These are phyloP conservation scores for Regulus satrapa DNA, from an alignment of 2,113 vertebrate genomes.

Conservation along the genomic window DNA sequence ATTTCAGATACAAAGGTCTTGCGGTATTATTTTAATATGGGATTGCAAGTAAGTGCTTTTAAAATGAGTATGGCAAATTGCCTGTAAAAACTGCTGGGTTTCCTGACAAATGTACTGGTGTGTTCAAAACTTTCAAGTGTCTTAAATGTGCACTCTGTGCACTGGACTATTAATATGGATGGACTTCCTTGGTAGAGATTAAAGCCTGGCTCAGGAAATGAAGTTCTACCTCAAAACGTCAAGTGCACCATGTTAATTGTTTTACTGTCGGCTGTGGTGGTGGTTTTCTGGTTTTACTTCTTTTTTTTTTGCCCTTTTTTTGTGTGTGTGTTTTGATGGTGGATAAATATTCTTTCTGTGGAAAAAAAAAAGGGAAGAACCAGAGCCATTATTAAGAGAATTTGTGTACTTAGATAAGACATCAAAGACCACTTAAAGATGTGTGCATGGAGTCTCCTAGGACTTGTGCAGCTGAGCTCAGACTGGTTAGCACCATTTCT, in stretches of 20 bases:
- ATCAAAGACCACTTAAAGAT: background rate
- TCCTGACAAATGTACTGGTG: background rate
- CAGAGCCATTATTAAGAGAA: background rate
- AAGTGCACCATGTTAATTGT: background rate
- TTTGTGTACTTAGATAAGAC: background rate
- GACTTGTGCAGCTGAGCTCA: background rate
- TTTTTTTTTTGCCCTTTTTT: background rate
- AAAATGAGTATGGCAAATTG: background rate
- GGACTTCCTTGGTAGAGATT: background rate
- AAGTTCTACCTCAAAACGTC: background rate
- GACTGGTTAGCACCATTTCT: background rate
- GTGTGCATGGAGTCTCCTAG: background rate
- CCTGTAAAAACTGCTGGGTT: background rate
- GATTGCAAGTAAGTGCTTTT: conserved; percentile 84
- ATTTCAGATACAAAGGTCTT: conserved; percentile 88
- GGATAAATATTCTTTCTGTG: background rate
- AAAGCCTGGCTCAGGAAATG: background rate
- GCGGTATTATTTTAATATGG: conserved; percentile 94
- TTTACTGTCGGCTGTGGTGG: background rate
- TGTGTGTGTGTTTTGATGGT: background rate
- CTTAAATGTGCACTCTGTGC: background rate
- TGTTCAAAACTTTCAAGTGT: background rate
- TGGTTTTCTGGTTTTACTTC: background rate
- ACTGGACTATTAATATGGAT: fast-evolving
- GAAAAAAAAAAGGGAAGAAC: background rate